These are phyloP conservation scores for Halcyon smyrnensis DNA, from an alignment of 2,797 vertebrate genomes.

Conservation along the genomic window DNA sequence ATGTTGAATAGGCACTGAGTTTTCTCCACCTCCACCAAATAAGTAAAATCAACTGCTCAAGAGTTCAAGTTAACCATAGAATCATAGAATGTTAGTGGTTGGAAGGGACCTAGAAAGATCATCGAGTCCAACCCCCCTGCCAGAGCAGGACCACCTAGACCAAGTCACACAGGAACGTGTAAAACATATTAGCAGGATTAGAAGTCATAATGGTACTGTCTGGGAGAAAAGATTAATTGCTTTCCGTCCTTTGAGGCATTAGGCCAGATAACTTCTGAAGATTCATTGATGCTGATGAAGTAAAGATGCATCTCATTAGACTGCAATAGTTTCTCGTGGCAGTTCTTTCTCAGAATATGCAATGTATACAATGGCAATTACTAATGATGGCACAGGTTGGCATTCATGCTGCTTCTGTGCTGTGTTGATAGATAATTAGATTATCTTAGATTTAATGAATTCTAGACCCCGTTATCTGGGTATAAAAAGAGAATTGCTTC, in stretches of 20 bases:
- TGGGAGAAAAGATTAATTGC: neutral
- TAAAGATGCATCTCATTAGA: neutral
- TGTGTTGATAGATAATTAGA: neutral
- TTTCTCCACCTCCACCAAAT: neutral
- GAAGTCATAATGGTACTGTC: neutral
- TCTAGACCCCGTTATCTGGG: neutral
- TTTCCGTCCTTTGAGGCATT: neutral
- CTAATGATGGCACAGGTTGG: neutral
- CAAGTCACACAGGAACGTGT: neutral
- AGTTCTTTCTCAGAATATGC: neutral
- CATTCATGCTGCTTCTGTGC: neutral
- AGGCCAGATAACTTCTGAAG: neutral
- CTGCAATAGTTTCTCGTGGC: neutral
- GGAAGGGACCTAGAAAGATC: no score
- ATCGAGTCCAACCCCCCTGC: no score
- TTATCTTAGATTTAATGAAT: neutral
- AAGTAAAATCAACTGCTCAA: neutral
- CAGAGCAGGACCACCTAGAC: no score
- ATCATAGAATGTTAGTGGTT: no score
- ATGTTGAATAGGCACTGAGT: neutral
- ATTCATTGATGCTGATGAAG: neutral
- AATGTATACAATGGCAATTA: neutral
- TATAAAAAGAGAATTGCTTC: neutral
- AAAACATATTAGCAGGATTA: neutral
- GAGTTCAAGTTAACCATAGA: no score